Conservation (phyloP, 2,797 vertebrate species). For the Rhinatrema bivittatum region DNA sequence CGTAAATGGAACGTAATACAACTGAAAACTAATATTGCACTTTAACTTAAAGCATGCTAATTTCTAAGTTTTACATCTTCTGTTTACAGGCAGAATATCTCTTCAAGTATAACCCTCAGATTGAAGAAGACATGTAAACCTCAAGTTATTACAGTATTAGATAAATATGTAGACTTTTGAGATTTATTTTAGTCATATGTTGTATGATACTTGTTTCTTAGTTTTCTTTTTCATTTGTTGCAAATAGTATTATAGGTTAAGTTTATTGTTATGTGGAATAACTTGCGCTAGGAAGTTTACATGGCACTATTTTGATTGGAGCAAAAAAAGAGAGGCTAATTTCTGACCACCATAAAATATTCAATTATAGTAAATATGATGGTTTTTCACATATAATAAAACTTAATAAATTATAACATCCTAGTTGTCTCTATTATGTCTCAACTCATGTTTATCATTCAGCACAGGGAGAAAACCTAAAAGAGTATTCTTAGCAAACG, state of each 20-base stretch:
- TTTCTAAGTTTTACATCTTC: not conserved
- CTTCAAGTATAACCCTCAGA: constrained; percentile 70
- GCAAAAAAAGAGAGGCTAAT: not conserved
- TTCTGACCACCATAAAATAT: not conserved
- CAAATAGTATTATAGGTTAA: no score
- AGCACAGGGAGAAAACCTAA: no score
- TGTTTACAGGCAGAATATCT: constrained; percentile 80
- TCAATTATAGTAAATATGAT: constrained; percentile 3
- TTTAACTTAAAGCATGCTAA: no score
- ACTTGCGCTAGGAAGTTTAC: not conserved
- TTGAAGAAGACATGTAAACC: constrained; percentile 29
- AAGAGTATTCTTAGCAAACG: no score
- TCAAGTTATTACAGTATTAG: constrained; percentile 15
- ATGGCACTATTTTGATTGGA: constrained; percentile 5
- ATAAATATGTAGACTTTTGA: constrained; percentile 1
- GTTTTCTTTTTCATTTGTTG: not conserved
- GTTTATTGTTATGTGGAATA: no score
- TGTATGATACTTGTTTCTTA: not conserved
- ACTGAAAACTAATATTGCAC: no score
- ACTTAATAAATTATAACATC: not conserved
- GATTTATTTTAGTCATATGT: not conserved
- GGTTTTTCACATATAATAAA: not conserved
- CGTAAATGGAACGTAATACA: no score
- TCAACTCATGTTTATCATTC: no score
- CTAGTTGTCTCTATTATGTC: no score